These are phyloP conservation scores for Rhynchotus rufescens DNA, from an alignment of 2,797 vertebrate species.

Conservation along the genomic window DNA sequence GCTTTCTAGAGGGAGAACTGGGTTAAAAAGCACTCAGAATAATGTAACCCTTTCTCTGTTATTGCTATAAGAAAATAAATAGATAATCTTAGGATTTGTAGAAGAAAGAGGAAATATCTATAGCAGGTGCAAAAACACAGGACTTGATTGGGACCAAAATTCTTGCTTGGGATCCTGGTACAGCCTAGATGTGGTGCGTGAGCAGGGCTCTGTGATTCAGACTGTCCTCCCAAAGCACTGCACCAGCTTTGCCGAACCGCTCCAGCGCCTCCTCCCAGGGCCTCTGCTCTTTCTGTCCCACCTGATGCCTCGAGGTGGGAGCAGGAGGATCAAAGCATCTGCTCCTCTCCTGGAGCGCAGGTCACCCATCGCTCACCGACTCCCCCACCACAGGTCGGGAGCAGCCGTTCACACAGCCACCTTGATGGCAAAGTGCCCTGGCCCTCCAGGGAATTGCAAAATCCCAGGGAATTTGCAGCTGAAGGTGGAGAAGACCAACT, in stretches of 20 bases:
- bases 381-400: background rate
- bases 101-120: background rate
- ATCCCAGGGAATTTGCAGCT: background rate
- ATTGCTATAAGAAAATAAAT: background rate
- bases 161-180: background rate
- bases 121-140: background rate
- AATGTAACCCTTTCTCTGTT: background rate
- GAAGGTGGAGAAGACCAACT: background rate
- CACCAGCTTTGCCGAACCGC: background rate
- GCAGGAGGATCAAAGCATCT: background rate
- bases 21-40: conserved; percentile 10
- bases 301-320: background rate
- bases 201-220: background rate
- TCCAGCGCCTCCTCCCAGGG: background rate
- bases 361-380: background rate
- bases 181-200: background rate
- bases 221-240: background rate
- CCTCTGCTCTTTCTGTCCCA: background rate
- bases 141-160: background rate
- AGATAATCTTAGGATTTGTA: background rate
- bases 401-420: background rate
- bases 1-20: background rate
- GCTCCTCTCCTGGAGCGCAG: background rate
- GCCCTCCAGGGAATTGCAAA: background rate
- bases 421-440: background rate